Base-by-base conservation (phyloP, 2,113 vertebrate species). In the Naja naja region DNA sequence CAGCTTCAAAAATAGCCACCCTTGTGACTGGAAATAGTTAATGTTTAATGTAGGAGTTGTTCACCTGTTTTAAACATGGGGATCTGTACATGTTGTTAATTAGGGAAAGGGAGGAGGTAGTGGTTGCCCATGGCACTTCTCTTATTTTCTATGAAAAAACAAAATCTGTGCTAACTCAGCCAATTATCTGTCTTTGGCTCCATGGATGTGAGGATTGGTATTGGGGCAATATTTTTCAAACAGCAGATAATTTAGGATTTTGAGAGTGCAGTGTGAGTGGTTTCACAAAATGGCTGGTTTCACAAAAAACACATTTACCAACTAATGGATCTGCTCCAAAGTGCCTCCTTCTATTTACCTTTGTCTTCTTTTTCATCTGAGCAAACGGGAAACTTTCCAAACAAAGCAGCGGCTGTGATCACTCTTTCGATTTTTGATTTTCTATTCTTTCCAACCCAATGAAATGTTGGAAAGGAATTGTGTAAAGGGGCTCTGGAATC, bases 81-180 rank as follows among this genome's bases (percentile, higher is more conserved):
- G 47, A 56, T 47, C 34, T 52, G 45, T 6, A 18, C 12, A 54
- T 34, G 53, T 5, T 27, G 14, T 88, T 69, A 20, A 87, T 22
- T 30, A 27, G n/a, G 12, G 14, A 52, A 30, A 49, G 43, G 14
- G 39, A 14, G 23, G 53, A 45, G 91, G 93, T 85, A 90, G 60
- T 85, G 94, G 94, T 94, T 96, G 94, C 94, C 96, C 92, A 93
- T 94, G 95, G 93, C 74, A 95, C 95, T 93, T 55, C 95, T 85
- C 16, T 85, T 49, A 95, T 97, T 97, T 96, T 95, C 96, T 96
- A 95, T 96, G 94, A 95, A 96, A 96, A 81, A 96, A 93, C 93
- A 95, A 92, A 85, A 30, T 93, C 89, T 92, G 93, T 93, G 88
- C 14, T 95, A 94, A 94, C 92, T 93, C 92, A 91, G 94, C 95